Evolutionary conservation across 1,140 invertebrate species (phyloP), one percentile per base, ranked within the genome.

Genomic region (Drosophila pachea): DNA sequence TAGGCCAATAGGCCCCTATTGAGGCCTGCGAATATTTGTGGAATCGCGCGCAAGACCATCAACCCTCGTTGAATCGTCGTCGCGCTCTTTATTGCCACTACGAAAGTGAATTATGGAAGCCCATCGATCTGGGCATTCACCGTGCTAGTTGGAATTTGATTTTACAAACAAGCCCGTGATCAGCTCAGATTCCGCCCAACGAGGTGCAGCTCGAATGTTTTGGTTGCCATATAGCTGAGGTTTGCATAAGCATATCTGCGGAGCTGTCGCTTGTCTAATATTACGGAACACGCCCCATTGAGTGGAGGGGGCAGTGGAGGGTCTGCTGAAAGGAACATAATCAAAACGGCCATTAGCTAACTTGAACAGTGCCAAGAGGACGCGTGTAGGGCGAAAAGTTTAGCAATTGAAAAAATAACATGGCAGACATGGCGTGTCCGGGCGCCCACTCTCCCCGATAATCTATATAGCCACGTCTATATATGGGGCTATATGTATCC

Each of bases 281-380:
- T 61, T 42, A 40, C 22, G 40, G 50, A 68, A 38, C 61, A 74
- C 71, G 72, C 71, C 74, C 70, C 52, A 22, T 33, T 32, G 42
- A 7, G 40, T 29, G 32, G 2, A 12, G 50, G 42, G n/a, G 2
- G 4, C 7, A 4, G 3, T 16, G 2, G 56, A 38, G 65, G 58
- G 12, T 33, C 33, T 63, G 61, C 52, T 49, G 29, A 60, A 73
- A 65, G 71, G 40, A 70, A 78, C 76, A 84, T 79, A 81, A 84
- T 86, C 81, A 84, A 84, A 82, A 79, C 68, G 82, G 65, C 65
- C 81, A 86, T 79, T 86, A 84, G 67, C 76, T 70, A 73, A 81
- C 58, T 73, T 70, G 64, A 78, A 61, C 68, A 72, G 55, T 67
- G 56, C 35, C 43, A 45, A 53, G 59, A 35, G 29, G 35, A 52